Evolutionary conservation across 1,140 invertebrate species (phyloP).

Genomic region (Trichonephila inaurata): DNA sequence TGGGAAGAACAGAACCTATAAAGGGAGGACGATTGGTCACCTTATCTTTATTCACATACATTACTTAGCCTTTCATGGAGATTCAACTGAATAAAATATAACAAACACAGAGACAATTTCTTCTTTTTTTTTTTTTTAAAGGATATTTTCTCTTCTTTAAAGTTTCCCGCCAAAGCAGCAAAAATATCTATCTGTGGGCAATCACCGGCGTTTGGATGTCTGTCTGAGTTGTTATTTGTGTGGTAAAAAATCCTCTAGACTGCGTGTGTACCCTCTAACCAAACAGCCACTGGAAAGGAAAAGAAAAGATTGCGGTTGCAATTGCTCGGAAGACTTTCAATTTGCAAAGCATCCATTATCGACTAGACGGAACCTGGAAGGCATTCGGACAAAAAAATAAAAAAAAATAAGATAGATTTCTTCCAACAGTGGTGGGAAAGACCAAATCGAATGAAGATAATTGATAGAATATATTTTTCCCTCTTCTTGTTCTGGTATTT

Average conservation of each 20-base stretch:
- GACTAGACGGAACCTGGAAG: neutral
- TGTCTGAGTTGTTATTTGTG: neutral
- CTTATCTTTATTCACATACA: too few relatives aligned
- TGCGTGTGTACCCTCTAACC: neutral
- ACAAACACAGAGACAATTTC: too few relatives aligned
- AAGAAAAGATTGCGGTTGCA: neutral
- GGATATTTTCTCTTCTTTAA: too few relatives aligned
- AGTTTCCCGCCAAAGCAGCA: neutral
- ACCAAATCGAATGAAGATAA: neutral
- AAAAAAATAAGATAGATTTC: neutral
- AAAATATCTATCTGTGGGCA: neutral
- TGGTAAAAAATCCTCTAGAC: neutral
- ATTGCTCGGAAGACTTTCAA: slow-evolving; percentile 21
- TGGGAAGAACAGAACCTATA: too few relatives aligned
- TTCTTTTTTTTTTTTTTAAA: too few relatives aligned
- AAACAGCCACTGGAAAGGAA: neutral
- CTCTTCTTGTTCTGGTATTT: too few relatives aligned
- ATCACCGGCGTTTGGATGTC: neutral
- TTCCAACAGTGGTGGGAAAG: neutral
- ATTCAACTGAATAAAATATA: too few relatives aligned
- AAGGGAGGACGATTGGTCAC: too few relatives aligned
- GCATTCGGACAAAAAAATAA: neutral
- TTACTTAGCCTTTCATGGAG: too few relatives aligned
- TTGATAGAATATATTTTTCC: too few relatives aligned
- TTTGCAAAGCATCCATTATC: slow-evolving; percentile 34